Base-by-base conservation (phyloP, 2,113 vertebrate genomes). In the Theristicus caerulescens region DNA sequence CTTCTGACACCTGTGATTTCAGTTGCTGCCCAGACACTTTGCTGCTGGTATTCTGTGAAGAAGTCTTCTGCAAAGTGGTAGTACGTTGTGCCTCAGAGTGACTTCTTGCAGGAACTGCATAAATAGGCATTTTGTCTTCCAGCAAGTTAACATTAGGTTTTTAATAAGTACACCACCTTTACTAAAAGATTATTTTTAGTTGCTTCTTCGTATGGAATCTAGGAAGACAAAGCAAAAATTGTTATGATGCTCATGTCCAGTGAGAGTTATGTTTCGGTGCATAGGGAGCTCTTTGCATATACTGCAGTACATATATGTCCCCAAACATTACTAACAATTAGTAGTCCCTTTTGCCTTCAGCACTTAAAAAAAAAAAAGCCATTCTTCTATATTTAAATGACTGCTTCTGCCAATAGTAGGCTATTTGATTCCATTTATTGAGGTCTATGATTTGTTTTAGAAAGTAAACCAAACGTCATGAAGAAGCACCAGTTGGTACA, bases 51-150 rank as follows among this genome's bases (percentile, higher is more conserved):
- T 11, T 57, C 29, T 69, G 52, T 1, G 71, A 90, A 11, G 87
- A 62, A 44, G 34, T 19, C 73, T 93, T 96, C n/a, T 46, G 94
- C 38, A 46, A 66, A 74, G 93, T 1, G n/a, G 81, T 58, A 7
- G 36, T 26, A 42, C 67, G 6, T 10, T 19, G 70, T 36, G 49
- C 11, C 26, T 81, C 54, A 11, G 77, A 38, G 2, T 26, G 21
- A 7, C 62, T 95, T 94, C 79, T 91, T 7, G 62, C 69, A 64
- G 74, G 70, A 52, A 89, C 47, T 6, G 29, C 47, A 29, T 88
- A 88, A 25, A 95, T 65, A 11, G 98, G 91, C 98, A 98, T 98
- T 38, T 95, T 95, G 52, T 59, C 81, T 82, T 82, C 58, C 20
- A 72, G n/a, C 20, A 65, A 73, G 13, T 80, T 71, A 59, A 61